These are phyloP conservation scores for Yponomeuta plumbellus DNA, from an alignment of 2,888 invertebrate genomes.

Conservation along the genomic window DNA sequence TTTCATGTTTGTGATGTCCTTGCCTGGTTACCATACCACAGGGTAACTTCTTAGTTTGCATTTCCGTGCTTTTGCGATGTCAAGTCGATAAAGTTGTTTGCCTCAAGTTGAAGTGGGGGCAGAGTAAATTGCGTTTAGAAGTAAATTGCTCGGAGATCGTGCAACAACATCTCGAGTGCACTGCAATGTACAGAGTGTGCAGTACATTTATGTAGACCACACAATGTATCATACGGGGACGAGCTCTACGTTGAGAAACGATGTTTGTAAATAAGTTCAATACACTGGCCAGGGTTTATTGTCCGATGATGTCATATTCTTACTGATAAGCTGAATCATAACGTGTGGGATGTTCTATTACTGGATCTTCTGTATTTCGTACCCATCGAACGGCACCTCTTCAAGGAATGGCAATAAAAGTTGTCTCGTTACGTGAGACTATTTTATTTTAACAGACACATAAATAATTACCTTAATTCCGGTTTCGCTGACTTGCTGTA, in stretches of 20 bases:
- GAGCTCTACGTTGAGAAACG: background rate
- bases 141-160: background rate
- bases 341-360: background rate
- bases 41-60: background rate
- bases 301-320: slow-evolving; percentile 3
- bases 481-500: too few species aligned
- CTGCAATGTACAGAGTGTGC: background rate
- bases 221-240: background rate
- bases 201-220: background rate
- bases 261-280: slow-evolving; percentile 2
- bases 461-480: too few species aligned
- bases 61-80: background rate
- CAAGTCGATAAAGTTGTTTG: background rate
- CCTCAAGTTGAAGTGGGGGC: background rate
- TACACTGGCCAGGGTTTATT: background rate
- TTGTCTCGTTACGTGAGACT: too few species aligned
- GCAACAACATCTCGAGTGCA: background rate
- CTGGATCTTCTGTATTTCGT: background rate
- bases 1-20: too few species aligned
- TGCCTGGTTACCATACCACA: too few species aligned
- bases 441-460: too few species aligned
- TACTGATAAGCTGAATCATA: slow-evolving; percentile 1
- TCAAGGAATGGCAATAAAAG: background rate
- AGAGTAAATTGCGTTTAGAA: background rate
- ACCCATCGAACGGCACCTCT: background rate